Conservation (phyloP, 2,888 invertebrate genomes). For the Tryphoninae sp. region DNA sequence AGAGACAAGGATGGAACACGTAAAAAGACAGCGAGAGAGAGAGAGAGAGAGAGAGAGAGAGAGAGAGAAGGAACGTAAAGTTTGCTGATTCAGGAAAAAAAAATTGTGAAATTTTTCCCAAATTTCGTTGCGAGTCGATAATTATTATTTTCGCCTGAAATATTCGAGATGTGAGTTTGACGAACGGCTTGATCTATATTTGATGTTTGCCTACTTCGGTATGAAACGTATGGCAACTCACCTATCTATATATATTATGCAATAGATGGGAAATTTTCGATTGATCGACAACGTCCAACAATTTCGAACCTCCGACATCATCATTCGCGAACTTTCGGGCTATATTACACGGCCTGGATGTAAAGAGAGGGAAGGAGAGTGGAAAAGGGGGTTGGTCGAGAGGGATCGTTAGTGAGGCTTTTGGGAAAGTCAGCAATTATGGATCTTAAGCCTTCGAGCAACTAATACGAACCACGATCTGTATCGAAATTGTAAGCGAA, state of each 20-base stretch:
- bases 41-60: not conserved
- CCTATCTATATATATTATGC: slow-evolving; percentile 25
- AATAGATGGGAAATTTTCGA: slow-evolving; percentile 38
- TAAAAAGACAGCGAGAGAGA: slow-evolving; percentile 14
- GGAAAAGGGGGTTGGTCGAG: not conserved
- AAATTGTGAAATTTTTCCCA: no score
- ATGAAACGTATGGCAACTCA: no score
- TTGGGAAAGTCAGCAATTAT: slow-evolving; percentile 46
- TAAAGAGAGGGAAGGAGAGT: not conserved
- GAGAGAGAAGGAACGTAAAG: not conserved
- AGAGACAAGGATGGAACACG: not conserved
- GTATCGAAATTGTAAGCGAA: slow-evolving; percentile 15
- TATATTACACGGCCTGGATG: slow-evolving; percentile 1
- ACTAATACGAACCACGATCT: slow-evolving; percentile 18
- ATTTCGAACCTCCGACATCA: slow-evolving; percentile 38
- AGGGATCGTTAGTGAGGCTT: slow-evolving; percentile 22
- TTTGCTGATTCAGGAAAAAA: no score
- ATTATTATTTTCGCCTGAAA: no score
- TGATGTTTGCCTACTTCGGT: no score
- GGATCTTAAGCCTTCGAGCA: slow-evolving; percentile 44
- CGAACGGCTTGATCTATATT: no score
- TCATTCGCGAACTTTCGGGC: slow-evolving; percentile 23
- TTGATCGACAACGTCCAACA: slow-evolving; percentile 40
- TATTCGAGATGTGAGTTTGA: no score
- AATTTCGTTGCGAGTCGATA: no score